A percentile compares a stretch with the other conserved stretches of the same genome.
These are phyloP conservation scores for Pantala flavescens DNA, from an alignment of 1,140 invertebrate species.

Conservation along the genomic window DNA sequence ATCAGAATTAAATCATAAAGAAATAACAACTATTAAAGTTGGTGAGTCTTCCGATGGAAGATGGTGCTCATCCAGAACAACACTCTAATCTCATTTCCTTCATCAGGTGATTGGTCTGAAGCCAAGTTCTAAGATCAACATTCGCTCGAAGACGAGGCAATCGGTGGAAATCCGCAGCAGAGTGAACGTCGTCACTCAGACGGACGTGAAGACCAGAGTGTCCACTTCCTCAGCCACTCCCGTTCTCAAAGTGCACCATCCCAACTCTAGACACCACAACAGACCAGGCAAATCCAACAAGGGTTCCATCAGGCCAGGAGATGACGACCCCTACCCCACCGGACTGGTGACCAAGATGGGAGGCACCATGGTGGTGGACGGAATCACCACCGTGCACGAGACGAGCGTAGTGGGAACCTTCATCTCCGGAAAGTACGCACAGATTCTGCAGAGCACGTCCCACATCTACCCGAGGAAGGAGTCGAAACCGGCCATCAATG, in stretches of 20 bases:
- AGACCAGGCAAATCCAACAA: not conserved
- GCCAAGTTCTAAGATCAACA: constrained; percentile 32
- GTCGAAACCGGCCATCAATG: constrained; percentile 37
- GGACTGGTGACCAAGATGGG: constrained; percentile 69
- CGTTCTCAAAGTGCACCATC: not conserved
- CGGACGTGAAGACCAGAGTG: constrained; percentile 12
- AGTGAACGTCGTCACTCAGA: constrained; percentile 21
- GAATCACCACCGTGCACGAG: constrained; percentile 71
- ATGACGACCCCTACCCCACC: constrained; percentile 51
- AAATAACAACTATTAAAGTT: too few relatives aligned
- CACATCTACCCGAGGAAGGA: constrained; percentile 34
- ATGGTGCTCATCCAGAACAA: too few relatives aligned
- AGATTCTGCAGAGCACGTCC: constrained; percentile 60
- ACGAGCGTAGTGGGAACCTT: constrained; percentile 80
- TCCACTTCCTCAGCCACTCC: not conserved
- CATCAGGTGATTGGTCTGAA: constrained; percentile 37
- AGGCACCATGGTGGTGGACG: constrained; percentile 71
- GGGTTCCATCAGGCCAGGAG: constrained; percentile 28
- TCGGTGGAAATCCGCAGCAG: constrained; percentile 18
- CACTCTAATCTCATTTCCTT: not conserved
- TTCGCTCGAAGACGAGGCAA: constrained; percentile 26
- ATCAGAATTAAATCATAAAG: too few relatives aligned
- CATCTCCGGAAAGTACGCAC: constrained; percentile 75
- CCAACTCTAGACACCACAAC: constrained; percentile 26
- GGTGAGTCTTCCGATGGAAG: too few relatives aligned